A percentile compares a stretch with the other conserved stretches of the same genome.
These are phyloP conservation scores for Melipona bicolor DNA, from an alignment of 2,888 invertebrate species.

Conservation along the genomic window DNA sequence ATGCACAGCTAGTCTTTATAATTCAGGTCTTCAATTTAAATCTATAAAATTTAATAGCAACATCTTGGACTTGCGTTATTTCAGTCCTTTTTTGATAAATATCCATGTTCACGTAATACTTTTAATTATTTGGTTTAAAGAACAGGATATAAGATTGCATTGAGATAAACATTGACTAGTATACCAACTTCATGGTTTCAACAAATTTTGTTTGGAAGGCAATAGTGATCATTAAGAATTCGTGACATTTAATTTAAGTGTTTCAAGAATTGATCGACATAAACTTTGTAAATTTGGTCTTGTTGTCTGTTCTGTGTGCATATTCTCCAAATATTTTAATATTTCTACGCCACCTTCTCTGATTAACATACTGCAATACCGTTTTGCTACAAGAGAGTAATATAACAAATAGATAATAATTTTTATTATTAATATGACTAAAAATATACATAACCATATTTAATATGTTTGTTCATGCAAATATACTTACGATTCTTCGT, in stretches of 20 bases:
- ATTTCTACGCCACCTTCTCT: constrained; percentile 87
- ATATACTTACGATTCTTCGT: constrained; percentile 88
- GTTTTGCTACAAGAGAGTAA: constrained; percentile 85
- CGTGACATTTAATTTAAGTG: constrained; percentile 72
- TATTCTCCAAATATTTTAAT: constrained; percentile 82
- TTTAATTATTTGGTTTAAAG: constrained; percentile 69
- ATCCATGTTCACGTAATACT: constrained; percentile 58
- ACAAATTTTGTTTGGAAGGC: constrained; percentile 62
- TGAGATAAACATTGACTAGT: constrained; percentile 78
- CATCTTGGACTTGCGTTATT: constrained; percentile 51
- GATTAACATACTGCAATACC: constrained; percentile 88
- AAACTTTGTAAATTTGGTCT: constrained; percentile 81
- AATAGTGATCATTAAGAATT: constrained; percentile 75
- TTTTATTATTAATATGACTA: constrained; percentile 11
- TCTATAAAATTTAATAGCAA: constrained; percentile 57
- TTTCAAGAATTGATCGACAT: constrained; percentile 81
- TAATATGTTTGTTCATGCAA: neutral
- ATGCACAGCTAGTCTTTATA: constrained; percentile 41
- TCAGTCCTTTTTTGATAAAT: constrained; percentile 52
- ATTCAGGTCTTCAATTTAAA: constrained; percentile 68
- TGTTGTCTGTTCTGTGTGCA: constrained; percentile 80
- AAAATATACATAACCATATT: neutral
- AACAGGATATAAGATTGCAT: constrained; percentile 68
- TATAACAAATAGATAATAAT: neutral
- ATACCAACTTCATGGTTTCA: constrained; percentile 67